Conservation (phyloP, 2,797 vertebrate species). For the Nannoperca obscura region DNA sequence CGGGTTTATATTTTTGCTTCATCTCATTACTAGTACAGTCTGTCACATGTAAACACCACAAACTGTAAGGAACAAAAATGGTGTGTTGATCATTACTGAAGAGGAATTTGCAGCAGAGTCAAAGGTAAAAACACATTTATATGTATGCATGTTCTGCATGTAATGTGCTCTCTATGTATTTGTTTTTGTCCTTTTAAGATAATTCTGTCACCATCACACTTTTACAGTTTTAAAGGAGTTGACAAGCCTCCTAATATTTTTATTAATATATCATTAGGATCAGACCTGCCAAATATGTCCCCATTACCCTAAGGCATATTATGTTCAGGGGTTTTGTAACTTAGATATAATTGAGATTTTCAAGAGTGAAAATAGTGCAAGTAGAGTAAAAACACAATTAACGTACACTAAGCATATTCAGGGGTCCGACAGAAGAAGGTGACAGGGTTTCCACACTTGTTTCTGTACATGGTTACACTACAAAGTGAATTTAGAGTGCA, state of each 20-base stretch:
- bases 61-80: not conserved
- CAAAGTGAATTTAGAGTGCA: not conserved
- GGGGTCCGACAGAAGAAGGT: not conserved
- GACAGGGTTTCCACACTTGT: slow-evolving; percentile 27
- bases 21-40: not conserved
- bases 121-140: not conserved
- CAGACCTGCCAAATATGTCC: not conserved
- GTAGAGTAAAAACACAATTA: not conserved
- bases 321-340: not conserved
- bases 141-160: not conserved
- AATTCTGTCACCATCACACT: not conserved
- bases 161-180: not conserved
- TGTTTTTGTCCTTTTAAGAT: not conserved
- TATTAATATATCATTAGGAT: not conserved
- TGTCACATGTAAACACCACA: not conserved
- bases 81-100: not conserved
- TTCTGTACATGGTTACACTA: not conserved
- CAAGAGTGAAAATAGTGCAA: not conserved
- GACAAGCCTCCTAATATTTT: not conserved
- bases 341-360: not conserved
- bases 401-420: not conserved
- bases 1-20: not conserved
- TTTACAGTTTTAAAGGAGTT: not conserved
- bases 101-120: not conserved
- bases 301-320: not conserved